These are phyloP conservation scores for Phrynocephalus versicolor DNA, from an alignment of 2,113 vertebrate genomes.

Conservation along the genomic window DNA sequence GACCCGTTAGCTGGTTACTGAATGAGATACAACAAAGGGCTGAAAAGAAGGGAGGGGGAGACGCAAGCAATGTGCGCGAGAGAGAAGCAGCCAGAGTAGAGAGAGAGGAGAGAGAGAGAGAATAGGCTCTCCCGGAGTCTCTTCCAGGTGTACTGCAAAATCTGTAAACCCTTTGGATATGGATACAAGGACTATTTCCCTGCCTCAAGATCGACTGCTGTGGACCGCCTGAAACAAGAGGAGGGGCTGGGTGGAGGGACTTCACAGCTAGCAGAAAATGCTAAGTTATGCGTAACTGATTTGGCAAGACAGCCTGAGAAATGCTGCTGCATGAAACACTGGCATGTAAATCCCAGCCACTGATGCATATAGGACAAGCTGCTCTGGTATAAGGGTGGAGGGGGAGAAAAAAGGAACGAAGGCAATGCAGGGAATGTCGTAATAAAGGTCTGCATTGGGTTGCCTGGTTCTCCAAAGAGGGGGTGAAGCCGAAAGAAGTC, in stretches of 20 bases:
- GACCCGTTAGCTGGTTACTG: slow-evolving; percentile 48
- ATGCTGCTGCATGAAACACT: slow-evolving; percentile 51
- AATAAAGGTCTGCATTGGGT: slow-evolving; percentile 55
- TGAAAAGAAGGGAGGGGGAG: slow-evolving; percentile 46
- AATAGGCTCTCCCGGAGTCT: slow-evolving; percentile 61
- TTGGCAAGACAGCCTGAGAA: slow-evolving; percentile 49
- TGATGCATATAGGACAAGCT: slow-evolving; percentile 45
- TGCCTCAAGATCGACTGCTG: slow-evolving; percentile 61
- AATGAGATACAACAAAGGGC: slow-evolving; percentile 57
- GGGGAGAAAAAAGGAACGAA: slow-evolving; percentile 18
- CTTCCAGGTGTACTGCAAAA: slow-evolving; percentile 65
- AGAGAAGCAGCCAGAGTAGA: slow-evolving; percentile 49
- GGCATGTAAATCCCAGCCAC: slow-evolving; percentile 45
- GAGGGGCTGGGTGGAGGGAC: not conserved
- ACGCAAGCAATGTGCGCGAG: slow-evolving; percentile 29
- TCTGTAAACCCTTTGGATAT: slow-evolving; percentile 75
- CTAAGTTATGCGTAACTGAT: slow-evolving; percentile 65
- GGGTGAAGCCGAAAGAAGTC: slow-evolving; percentile 41
- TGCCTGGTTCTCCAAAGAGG: slow-evolving; percentile 44
- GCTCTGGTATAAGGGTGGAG: slow-evolving; percentile 50
- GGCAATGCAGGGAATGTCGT: slow-evolving; percentile 57
- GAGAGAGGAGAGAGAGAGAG: slow-evolving; percentile 39
- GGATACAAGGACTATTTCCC: slow-evolving; percentile 74
- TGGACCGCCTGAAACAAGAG: not conserved
- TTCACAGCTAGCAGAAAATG: slow-evolving; percentile 54